phyloP scores from a whole-genome alignment of 2,113 vertebrate genomes.

The Phaethornis superciliosus region DNA sequence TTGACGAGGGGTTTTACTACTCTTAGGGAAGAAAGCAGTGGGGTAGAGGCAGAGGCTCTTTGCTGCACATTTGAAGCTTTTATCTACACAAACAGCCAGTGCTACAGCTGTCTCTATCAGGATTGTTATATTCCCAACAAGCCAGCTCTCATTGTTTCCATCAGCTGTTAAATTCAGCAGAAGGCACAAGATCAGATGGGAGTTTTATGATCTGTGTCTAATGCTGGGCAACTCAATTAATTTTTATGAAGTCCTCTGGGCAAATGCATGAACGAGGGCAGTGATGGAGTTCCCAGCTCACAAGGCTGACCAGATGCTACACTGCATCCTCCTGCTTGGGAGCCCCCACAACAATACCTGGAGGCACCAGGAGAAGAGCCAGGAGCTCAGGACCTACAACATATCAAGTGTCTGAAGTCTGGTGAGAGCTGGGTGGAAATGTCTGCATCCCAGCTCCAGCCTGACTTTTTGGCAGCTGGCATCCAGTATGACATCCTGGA shows the following conservation, averaged over 20 bases:
- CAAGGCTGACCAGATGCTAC: not conserved
- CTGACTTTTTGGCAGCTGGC: not conserved
- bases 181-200: conserved; percentile 39
- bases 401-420: not conserved
- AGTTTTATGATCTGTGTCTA: conserved; percentile 52
- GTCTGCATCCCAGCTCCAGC: not conserved
- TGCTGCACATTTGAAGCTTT: not conserved
- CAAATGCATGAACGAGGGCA: not conserved
- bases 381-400: not conserved
- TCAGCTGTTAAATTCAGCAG: conserved; percentile 15
- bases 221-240: conserved; percentile 56
- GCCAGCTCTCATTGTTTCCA: not conserved
- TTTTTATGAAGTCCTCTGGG: conserved; percentile 40
- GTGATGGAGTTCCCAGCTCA: not conserved
- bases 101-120: not conserved
- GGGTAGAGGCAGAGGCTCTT: not conserved
- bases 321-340: not conserved
- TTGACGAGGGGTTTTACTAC: not conserved
- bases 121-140: not conserved
- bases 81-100: not conserved
- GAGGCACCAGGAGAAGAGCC: not conserved
- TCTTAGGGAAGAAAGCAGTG: not conserved
- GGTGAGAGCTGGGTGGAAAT: not conserved
- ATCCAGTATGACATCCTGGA: not conserved
- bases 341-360: not conserved